Percentiles rank a stretch among this genome's conserved stretches.
phyloP scores from a whole-genome alignment of 2,888 invertebrate genomes.

The Petrolisthes cinctipes region DNA sequence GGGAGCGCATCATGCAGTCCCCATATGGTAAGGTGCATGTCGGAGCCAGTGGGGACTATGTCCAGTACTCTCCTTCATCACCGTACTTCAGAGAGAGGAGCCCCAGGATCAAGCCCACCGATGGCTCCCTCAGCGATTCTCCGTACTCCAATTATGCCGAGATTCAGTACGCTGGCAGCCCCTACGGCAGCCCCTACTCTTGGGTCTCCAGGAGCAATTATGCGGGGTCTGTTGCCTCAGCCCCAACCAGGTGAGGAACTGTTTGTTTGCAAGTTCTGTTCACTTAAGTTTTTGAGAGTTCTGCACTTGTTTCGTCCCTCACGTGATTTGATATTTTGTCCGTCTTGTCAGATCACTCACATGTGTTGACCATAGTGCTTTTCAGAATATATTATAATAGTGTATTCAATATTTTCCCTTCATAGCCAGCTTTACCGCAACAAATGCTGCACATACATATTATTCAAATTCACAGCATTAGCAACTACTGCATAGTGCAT shows the following conservation, averaged over 20 bases:
- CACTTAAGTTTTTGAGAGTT: conserved; percentile 7
- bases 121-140: conserved; percentile 83
- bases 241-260: conserved; percentile 61
- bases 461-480: conserved; percentile 4
- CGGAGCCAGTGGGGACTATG: conserved; percentile 57
- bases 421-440: conserved; percentile 14
- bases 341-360: background rate
- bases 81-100: conserved; percentile 65
- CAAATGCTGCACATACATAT: conserved; percentile 37
- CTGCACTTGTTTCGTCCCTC: conserved; percentile 21
- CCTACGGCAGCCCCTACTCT: conserved; percentile 79
- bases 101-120: conserved; percentile 69
- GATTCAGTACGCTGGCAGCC: conserved; percentile 68
- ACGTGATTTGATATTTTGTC: background rate
- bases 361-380: conserved; percentile 39
- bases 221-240: conserved; percentile 66
- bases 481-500: background rate
- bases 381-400: conserved; percentile 13
- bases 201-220: conserved; percentile 78
- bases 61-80: conserved; percentile 39
- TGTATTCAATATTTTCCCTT: conserved; percentile 6
- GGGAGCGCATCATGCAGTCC: conserved; percentile 81
- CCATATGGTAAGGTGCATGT: conserved; percentile 78
- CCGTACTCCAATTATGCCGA: conserved; percentile 66
- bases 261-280: background rate